Percentiles rank a stretch among this genome's conserved stretches.
phyloP scores from a whole-genome alignment of 2,888 invertebrate species.

The Lingula anatina region DNA sequence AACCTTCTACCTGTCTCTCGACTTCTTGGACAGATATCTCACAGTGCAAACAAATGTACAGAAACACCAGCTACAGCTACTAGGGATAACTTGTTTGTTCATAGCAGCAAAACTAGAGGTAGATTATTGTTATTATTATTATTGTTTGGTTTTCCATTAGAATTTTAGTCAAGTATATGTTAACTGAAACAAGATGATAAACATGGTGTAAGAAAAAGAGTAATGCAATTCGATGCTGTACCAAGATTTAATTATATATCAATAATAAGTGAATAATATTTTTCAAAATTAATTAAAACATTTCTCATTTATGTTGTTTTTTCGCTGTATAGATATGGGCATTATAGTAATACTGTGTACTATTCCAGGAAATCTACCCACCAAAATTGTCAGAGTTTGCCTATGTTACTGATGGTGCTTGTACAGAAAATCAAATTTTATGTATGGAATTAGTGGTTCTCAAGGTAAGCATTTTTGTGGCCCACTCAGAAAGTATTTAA shows the following conservation, averaged over 20 bases:
- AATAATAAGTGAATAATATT: no score
- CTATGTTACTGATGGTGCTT: conserved; percentile 96
- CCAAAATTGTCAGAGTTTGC: conserved; percentile 93
- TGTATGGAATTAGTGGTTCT: conserved; percentile 72
- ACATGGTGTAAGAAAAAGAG: no score
- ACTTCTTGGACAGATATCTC: conserved; percentile 90
- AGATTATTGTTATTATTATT: no score
- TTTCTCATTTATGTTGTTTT: no score
- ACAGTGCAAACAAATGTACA: conserved; percentile 66
- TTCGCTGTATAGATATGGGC: neutral
- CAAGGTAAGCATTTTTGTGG: conserved; percentile 63
- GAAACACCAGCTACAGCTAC: conserved; percentile 84
- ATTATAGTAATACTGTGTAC: neutral
- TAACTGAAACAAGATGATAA: no score
- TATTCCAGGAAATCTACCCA: conserved; percentile 83
- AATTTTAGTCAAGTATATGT: no score
- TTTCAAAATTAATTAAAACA: no score
- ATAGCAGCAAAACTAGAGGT: conserved; percentile 87
- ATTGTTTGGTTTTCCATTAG: no score
- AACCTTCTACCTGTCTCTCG: conserved; percentile 90
- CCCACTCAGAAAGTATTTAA: no score
- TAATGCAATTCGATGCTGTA: no score
- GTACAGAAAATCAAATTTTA: conserved; percentile 77
- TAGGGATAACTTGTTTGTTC: conserved; percentile 92
- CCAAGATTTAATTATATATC: no score